phyloP scores from a whole-genome alignment of 1,140 invertebrate genomes.

The Matsumurasca onukii region DNA sequence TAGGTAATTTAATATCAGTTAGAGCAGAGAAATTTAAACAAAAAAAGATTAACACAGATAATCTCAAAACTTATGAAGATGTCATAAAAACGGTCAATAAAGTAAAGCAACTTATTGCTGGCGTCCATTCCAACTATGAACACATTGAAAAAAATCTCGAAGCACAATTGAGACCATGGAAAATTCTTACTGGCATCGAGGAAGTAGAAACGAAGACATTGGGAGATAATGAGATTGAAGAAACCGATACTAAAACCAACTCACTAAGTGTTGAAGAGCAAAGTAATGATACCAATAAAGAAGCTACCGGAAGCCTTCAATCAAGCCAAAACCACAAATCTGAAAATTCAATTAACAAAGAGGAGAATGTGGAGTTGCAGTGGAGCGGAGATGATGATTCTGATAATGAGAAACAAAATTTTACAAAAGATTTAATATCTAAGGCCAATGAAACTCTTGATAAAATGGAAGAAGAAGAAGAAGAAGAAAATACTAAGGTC shows the following conservation, averaged over 20 bases:
- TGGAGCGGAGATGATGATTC: too few relatives aligned
- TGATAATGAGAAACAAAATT: slow-evolving; percentile 3
- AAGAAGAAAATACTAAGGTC: neutral
- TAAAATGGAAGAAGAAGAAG: neutral
- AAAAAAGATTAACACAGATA: neutral
- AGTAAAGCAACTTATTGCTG: neutral
- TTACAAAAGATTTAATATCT: neutral
- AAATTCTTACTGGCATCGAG: neutral
- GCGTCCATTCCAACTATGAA: neutral
- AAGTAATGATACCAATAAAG: too few relatives aligned
- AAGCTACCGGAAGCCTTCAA: too few relatives aligned
- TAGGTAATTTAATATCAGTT: neutral
- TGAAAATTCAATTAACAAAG: neutral
- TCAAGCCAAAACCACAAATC: too few relatives aligned
- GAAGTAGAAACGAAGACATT: neutral
- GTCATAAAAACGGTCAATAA: neutral
- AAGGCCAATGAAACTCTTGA: slow-evolving; percentile 6
- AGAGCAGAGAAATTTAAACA: neutral
- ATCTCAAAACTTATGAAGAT: slow-evolving; percentile 7
- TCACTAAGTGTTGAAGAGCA: too few relatives aligned
- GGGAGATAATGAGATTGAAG: neutral
- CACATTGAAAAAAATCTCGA: neutral
- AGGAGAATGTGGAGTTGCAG: too few relatives aligned
- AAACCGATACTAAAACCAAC: neutral
- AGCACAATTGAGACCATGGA: slow-evolving; percentile 6